phyloP scores from a whole-genome alignment of 2,797 vertebrate genomes.

The Pachyuromys duprasi region DNA sequence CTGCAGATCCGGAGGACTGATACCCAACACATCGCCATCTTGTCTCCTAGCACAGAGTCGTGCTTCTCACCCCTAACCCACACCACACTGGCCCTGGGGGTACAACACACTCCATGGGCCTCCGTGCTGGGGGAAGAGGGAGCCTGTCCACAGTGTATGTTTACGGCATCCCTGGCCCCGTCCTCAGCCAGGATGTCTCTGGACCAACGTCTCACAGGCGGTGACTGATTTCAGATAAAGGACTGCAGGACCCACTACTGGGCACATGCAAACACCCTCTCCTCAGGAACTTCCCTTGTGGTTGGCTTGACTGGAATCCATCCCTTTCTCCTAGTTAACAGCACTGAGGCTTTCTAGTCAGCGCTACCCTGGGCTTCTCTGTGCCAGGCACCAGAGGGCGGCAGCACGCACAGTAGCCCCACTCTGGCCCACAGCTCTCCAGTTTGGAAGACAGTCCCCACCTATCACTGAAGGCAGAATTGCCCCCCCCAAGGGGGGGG shows the following conservation, averaged over 20 bases:
- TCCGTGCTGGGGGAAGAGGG: accelerated
- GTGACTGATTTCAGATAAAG: too few relatives aligned
- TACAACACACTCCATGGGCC: background rate
- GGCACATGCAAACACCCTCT: background rate
- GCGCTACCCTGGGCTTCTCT: background rate
- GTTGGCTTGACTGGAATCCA: background rate
- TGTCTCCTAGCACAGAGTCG: background rate
- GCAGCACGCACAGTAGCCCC: background rate
- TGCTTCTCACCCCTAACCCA: background rate
- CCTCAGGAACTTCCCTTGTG: background rate
- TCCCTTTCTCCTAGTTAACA: background rate
- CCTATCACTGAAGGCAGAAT: background rate
- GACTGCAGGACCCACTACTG: background rate
- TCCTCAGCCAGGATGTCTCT: background rate
- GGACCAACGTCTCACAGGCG: background rate
- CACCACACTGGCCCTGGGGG: background rate
- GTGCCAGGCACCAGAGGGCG: background rate
- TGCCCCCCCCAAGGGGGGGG: background rate
- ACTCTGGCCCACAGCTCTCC: background rate
- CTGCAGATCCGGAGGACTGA: background rate
- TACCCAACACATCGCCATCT: background rate
- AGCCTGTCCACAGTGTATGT: background rate
- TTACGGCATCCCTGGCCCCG: background rate
- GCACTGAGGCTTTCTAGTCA: background rate
- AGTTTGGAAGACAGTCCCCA: background rate